phyloP scores from a whole-genome alignment of 2,797 vertebrate genomes.

The Aphelocoma californica region DNA sequence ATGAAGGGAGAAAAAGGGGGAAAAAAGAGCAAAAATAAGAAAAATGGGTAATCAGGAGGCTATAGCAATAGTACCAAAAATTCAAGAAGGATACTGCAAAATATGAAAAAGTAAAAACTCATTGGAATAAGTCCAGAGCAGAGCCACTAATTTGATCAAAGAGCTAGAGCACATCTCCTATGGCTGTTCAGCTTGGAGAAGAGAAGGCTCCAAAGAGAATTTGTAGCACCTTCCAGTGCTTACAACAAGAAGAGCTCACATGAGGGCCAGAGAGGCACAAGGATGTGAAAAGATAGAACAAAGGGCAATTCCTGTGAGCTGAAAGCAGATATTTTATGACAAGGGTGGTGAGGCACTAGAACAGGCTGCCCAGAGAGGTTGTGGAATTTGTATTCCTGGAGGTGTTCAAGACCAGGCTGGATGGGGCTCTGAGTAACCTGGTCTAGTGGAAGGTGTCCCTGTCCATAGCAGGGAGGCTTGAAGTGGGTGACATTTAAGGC shows the following conservation, averaged over 20 bases:
- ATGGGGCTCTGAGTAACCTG: background rate
- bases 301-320: background rate
- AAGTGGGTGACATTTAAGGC: background rate
- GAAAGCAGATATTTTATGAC: background rate
- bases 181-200: background rate
- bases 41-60: background rate
- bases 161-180: background rate
- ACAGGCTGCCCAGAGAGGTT: background rate
- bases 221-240: background rate
- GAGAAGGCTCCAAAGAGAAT: background rate
- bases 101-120: background rate
- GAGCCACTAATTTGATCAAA: background rate
- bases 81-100: background rate
- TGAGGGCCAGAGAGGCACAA: background rate
- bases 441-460: background rate
- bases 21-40: accelerated
- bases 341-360: background rate
- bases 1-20: background rate
- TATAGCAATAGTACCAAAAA: background rate
- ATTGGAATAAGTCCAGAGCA: background rate
- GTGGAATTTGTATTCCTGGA: background rate
- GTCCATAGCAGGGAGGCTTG: background rate
- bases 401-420: background rate
- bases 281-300: accelerated
- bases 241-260: background rate